These are phyloP conservation scores for Lapara coniferarum DNA, from an alignment of 2,888 invertebrate species.

Conservation along the genomic window DNA sequence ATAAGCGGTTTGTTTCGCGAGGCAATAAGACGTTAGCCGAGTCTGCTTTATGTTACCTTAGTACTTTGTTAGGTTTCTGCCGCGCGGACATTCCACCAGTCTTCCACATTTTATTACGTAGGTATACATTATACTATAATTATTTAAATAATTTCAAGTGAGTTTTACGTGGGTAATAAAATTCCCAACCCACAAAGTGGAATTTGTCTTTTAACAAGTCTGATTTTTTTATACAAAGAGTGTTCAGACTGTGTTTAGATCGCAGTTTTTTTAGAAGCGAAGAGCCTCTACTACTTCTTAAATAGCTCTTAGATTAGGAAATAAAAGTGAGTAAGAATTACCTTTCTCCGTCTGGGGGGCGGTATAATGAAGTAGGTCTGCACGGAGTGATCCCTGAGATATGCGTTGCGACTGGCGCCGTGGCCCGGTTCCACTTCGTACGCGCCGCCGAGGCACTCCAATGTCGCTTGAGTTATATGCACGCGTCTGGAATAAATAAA, in stretches of 20 bases:
- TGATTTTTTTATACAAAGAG: neutral
- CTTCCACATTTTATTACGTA: neutral
- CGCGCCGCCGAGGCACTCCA: conserved; percentile 93
- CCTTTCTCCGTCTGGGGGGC: conserved; percentile 92
- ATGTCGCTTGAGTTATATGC: conserved; percentile 92
- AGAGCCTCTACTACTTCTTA: neutral
- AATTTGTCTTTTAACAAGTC: neutral
- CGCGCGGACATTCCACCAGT: conserved; percentile 1
- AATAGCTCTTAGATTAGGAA: neutral
- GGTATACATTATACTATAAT: neutral
- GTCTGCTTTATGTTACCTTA: conserved; percentile 14
- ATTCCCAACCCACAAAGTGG: neutral
- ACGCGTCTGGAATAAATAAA: conserved; percentile 91
- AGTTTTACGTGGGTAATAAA: neutral
- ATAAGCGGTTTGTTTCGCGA: conserved; percentile 1
- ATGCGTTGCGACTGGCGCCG: conserved; percentile 92
- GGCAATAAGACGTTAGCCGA: conserved; percentile 11
- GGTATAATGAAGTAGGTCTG: conserved; percentile 96
- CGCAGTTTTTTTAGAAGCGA: neutral
- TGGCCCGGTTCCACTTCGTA: conserved; percentile 96
- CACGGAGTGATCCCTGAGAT: conserved; percentile 91
- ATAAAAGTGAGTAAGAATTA: conserved; percentile 58
- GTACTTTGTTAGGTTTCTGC: neutral
- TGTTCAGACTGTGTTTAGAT: neutral
- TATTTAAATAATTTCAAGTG: conserved; percentile 4